These are phyloP conservation scores for Cyprinodon diabolis DNA, from an alignment of 2,797 vertebrate species.

Conservation along the genomic window DNA sequence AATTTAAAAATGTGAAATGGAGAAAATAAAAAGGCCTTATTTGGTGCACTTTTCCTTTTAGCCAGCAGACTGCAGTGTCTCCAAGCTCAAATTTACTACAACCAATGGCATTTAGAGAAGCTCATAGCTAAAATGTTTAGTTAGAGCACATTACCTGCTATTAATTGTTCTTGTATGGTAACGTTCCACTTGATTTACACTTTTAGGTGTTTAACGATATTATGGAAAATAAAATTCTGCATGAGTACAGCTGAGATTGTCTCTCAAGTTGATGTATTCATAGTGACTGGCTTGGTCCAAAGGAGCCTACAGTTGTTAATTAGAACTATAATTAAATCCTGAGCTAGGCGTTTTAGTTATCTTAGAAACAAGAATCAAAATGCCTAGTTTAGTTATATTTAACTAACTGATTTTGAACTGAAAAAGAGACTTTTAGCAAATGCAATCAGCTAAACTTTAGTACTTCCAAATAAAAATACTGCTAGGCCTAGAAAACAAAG, in stretches of 20 bases:
- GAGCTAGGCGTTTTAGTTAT: conserved; percentile 7
- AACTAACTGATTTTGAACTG: conserved; percentile 17
- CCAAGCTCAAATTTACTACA: conserved; percentile 11
- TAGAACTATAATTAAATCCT: not conserved
- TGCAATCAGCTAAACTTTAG: conserved; percentile 14
- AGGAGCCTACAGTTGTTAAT: too few relatives aligned
- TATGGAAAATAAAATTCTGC: too few relatives aligned
- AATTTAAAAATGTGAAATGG: not conserved
- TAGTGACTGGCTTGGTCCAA: too few relatives aligned
- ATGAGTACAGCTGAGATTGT: too few relatives aligned
- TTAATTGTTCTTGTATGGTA: not conserved
- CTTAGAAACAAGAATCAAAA: too few relatives aligned
- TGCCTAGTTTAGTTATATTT: not conserved
- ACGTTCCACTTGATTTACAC: conserved; percentile 18
- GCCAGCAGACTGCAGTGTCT: conserved; percentile 66
- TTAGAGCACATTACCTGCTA: not conserved
- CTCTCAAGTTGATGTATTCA: too few relatives aligned
- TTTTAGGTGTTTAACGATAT: not conserved
- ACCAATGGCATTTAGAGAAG: not conserved
- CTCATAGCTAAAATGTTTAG: not conserved
- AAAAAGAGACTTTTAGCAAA: conserved; percentile 13
- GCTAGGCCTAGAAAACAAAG: conserved; percentile 53
- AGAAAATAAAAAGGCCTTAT: not conserved
- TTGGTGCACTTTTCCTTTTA: not conserved
- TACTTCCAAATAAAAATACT: conserved; percentile 31